Conservation (phyloP, 2,797 vertebrate species). For the Cossypha niveicapilla region DNA sequence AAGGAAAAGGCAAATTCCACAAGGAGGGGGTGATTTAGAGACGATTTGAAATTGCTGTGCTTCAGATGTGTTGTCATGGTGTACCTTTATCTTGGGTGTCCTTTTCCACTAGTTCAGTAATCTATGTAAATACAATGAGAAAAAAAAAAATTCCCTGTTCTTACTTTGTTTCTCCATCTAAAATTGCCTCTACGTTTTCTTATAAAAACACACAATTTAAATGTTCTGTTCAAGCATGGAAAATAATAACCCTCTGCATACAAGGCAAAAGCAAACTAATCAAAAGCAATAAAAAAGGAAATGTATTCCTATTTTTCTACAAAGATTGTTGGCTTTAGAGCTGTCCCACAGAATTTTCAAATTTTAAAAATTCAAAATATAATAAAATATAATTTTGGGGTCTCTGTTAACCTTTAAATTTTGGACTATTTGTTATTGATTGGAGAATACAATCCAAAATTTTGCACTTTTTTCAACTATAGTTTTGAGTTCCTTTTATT, state of each 20-base stretch:
- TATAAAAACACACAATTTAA: neutral
- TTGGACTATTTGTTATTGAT: neutral
- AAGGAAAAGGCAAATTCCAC: slow-evolving; percentile 13
- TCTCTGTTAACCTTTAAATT: neutral
- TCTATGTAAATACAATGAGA: neutral
- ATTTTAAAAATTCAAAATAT: neutral
- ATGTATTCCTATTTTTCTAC: neutral
- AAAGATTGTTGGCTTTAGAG: neutral
- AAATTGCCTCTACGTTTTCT: neutral
- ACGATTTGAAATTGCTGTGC: neutral
- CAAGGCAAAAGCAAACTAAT: neutral
- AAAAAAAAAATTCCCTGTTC: neutral
- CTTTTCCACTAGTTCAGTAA: neutral
- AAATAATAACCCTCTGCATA: neutral
- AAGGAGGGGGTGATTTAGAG: neutral
- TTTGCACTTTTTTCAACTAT: neutral
- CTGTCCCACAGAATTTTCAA: neutral
- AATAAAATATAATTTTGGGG: neutral
- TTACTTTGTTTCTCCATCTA: neutral
- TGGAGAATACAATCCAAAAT: neutral
- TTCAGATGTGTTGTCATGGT: neutral
- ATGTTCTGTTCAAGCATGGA: neutral
- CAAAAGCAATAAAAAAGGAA: neutral
- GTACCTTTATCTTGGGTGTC: neutral
- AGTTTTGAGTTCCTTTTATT: neutral